These are phyloP conservation scores for Rhynchotus rufescens DNA, from an alignment of 2,797 vertebrate genomes.

Conservation along the genomic window DNA sequence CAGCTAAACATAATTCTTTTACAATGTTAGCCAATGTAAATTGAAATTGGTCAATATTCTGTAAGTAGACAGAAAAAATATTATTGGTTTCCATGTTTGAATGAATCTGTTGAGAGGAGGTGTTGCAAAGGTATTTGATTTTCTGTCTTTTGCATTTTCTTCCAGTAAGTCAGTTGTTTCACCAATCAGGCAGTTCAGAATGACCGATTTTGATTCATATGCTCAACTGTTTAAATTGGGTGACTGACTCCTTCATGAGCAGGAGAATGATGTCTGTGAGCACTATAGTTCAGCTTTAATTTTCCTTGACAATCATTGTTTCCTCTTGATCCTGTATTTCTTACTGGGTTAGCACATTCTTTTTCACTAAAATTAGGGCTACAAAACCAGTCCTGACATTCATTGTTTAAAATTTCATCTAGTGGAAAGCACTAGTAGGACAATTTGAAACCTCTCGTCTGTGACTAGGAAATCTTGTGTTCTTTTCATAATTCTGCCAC, in stretches of 20 bases:
- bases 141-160: background rate
- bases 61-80: background rate
- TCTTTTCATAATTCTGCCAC: background rate
- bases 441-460: background rate
- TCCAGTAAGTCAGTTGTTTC: background rate
- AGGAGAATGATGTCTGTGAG: background rate
- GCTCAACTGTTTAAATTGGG: background rate
- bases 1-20: background rate
- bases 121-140: conserved; percentile 10
- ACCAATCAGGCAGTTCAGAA: background rate
- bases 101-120: background rate
- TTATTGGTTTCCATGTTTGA: background rate
- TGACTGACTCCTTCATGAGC: background rate
- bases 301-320: background rate
- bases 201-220: background rate
- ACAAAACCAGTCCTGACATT: background rate
- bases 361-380: background rate
- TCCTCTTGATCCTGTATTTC: background rate
- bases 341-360: background rate
- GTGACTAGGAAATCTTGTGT: background rate
- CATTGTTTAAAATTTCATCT: background rate
- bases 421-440: background rate
- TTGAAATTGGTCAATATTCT: conserved; percentile 19
- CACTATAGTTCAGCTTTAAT: background rate
- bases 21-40: conserved; percentile 31